phyloP scores from a whole-genome alignment of 2,888 invertebrate species.

The Pycnomerus fuliginosus region DNA sequence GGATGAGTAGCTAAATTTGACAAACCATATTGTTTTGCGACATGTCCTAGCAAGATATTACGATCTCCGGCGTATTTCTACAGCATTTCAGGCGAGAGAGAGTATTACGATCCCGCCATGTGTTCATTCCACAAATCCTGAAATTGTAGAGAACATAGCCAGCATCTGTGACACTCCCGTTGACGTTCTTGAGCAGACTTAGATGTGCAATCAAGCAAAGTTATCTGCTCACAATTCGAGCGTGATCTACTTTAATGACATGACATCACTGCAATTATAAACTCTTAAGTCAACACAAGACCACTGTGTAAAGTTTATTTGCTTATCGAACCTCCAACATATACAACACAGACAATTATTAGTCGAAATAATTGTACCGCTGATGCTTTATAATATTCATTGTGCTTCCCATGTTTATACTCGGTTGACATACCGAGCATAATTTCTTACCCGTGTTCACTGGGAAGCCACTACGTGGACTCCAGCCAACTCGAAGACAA shows the following conservation, averaged over 20 bases:
- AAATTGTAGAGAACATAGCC: constrained; percentile 38
- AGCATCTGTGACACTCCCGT: constrained; percentile 42
- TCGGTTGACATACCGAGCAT: too few relatives aligned
- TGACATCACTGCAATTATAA: constrained; percentile 6
- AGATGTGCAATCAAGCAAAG: constrained; percentile 39
- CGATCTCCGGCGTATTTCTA: constrained; percentile 37
- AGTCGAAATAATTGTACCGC: too few relatives aligned
- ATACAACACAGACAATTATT: too few relatives aligned
- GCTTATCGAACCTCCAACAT: too few relatives aligned
- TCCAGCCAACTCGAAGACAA: constrained; percentile 26
- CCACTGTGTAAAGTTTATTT: background rate
- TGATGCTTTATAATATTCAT: too few relatives aligned
- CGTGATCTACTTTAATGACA: constrained; percentile 4
- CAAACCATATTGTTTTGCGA: constrained; percentile 39
- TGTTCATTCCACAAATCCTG: constrained; percentile 43
- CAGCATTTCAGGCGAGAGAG: constrained; percentile 31
- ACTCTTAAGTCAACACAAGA: background rate
- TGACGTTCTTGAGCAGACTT: constrained; percentile 36
- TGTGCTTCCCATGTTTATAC: too few relatives aligned
- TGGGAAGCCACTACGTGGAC: constrained; percentile 23
- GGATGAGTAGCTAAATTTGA: constrained; percentile 30
- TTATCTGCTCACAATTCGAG: constrained; percentile 26
- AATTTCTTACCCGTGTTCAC: too few relatives aligned
- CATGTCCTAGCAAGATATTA: constrained; percentile 40
- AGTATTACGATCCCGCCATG: constrained; percentile 39